Conservation (phyloP, 1,140 invertebrate species). For the Lamellibrachia luymesi region DNA sequence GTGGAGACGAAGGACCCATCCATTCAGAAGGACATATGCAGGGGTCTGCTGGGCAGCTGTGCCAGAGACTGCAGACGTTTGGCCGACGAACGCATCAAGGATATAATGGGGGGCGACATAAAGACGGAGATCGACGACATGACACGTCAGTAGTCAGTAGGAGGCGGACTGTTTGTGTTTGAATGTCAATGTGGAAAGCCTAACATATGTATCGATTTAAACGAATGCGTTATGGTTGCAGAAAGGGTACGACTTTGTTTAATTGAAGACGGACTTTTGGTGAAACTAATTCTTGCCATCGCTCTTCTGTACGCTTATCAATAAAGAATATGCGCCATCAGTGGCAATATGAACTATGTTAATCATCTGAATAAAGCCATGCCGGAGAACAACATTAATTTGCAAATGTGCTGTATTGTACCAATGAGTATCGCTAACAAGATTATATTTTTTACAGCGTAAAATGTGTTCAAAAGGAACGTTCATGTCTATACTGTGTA, state of each 20-base stretch:
- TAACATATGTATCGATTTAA: neutral
- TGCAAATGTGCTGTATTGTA: too few species aligned
- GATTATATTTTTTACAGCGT: too few species aligned
- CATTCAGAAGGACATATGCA: neutral
- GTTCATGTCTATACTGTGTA: too few species aligned
- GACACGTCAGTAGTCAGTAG: too few species aligned
- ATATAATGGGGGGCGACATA: neutral
- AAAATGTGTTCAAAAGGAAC: too few species aligned
- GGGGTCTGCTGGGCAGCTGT: neutral
- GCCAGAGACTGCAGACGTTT: neutral
- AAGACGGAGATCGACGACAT: neutral
- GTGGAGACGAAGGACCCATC: neutral
- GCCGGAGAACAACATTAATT: too few species aligned
- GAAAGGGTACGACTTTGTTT: neutral
- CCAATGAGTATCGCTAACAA: too few species aligned
- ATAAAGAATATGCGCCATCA: too few species aligned
- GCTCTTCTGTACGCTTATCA: too few species aligned
- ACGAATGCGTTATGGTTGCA: neutral
- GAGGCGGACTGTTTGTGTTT: neutral
- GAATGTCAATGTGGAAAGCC: neutral
- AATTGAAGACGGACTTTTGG: neutral
- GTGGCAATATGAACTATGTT: too few species aligned
- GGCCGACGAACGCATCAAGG: neutral
- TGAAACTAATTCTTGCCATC: too few species aligned
- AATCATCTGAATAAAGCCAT: too few species aligned